Conservation (phyloP, 2,113 vertebrate genomes). For the Melanotaenia duboulayi region DNA sequence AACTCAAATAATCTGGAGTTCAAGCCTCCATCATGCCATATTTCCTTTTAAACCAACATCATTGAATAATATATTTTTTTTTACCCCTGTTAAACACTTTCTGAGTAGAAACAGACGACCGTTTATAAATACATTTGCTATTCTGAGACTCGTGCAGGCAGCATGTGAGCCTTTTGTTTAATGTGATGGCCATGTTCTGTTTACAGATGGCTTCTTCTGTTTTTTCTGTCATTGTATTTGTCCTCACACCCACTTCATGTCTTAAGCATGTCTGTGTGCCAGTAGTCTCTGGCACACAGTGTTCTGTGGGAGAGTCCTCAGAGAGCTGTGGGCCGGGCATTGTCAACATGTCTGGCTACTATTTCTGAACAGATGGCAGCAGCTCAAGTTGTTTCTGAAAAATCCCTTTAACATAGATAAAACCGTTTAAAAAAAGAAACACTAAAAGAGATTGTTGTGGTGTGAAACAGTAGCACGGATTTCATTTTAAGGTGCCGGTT, state of each 20-base stretch:
- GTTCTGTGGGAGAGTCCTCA: conserved; percentile 33
- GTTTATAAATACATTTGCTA: neutral
- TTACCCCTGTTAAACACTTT: neutral
- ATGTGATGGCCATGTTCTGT: conserved; percentile 34
- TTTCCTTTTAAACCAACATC: neutral
- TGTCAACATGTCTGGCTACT: conserved; percentile 45
- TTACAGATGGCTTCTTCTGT: neutral
- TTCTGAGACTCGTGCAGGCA: conserved; percentile 4
- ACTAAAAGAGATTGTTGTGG: conserved; percentile 1
- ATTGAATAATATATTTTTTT: too few relatives aligned
- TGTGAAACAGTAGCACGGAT: neutral
- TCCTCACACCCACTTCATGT: neutral
- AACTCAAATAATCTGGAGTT: neutral
- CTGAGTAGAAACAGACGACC: conserved; percentile 12
- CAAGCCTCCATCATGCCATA: neutral
- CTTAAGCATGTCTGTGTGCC: conserved; percentile 24
- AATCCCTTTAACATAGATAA: conserved; percentile 19
- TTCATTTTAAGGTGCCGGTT: too few relatives aligned
- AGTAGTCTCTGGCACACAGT: conserved; percentile 18
- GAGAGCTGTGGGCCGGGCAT: conserved; percentile 1
- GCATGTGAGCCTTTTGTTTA: conserved; percentile 12
- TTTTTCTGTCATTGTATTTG: conserved; percentile 1
- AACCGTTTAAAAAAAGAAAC: conserved; percentile 7
- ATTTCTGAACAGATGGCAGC: conserved; percentile 63
- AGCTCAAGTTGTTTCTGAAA: conserved; percentile 25